Conservation (phyloP, 1,140 invertebrate genomes). For the Sesamia nonagrioides region DNA sequence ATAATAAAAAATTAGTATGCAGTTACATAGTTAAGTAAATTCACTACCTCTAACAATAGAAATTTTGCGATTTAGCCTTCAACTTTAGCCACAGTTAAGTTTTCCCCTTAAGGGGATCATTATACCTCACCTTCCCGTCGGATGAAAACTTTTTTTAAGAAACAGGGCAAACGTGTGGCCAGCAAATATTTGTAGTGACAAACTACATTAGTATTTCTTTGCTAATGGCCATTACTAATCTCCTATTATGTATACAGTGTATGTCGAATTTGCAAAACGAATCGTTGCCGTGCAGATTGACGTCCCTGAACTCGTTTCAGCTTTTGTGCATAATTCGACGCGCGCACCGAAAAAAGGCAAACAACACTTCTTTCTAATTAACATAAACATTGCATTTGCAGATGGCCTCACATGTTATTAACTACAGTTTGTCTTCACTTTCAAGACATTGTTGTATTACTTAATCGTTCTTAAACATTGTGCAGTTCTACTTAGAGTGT, state of each 20-base stretch:
- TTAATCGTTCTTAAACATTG: slow-evolving; percentile 25
- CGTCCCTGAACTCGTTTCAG: slow-evolving; percentile 58
- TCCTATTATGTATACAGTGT: slow-evolving; percentile 22
- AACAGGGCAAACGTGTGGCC: background rate
- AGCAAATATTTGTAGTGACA: background rate
- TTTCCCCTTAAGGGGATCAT: too few relatives aligned
- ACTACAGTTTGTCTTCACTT: slow-evolving; percentile 28
- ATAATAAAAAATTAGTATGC: too few relatives aligned
- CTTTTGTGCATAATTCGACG: slow-evolving; percentile 55
- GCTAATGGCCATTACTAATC: slow-evolving; percentile 30
- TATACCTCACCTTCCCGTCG: too few relatives aligned
- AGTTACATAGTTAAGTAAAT: too few relatives aligned
- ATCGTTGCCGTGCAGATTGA: slow-evolving; percentile 31
- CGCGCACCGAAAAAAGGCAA: slow-evolving; percentile 55
- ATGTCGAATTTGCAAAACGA: slow-evolving; percentile 46
- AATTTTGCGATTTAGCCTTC: too few relatives aligned
- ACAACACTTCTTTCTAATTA: slow-evolving; percentile 59
- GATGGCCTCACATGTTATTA: slow-evolving; percentile 37
- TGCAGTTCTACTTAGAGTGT: background rate
- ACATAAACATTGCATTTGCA: slow-evolving; percentile 58
- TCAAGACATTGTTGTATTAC: slow-evolving; percentile 49
- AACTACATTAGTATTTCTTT: slow-evolving; percentile 26
- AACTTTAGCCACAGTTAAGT: too few relatives aligned
- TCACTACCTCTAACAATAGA: too few relatives aligned
- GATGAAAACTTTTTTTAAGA: too few relatives aligned